Conservation (phyloP, 2,888 invertebrate species). For the Gnatocerus cornutus region DNA sequence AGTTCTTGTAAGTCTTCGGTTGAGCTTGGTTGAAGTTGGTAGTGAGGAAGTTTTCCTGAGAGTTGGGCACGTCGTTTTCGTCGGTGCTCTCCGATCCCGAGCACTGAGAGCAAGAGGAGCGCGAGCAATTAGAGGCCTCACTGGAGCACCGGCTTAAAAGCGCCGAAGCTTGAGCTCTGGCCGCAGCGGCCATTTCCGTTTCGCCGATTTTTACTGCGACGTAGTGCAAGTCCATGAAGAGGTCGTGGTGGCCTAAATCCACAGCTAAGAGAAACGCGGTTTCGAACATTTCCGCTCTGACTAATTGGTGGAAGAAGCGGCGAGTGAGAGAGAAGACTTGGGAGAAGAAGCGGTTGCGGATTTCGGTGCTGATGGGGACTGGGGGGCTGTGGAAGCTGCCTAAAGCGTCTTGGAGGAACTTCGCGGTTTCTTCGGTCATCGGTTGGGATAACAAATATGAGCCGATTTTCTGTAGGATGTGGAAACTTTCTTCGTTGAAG, state of each 20-base stretch:
- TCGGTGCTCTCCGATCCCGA: slow-evolving; percentile 69
- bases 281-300: slow-evolving; percentile 83
- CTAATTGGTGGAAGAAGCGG: slow-evolving; percentile 88
- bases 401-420: slow-evolving; percentile 83
- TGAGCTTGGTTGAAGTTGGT: slow-evolving; percentile 69
- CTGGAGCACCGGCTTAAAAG: slow-evolving; percentile 68
- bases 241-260: slow-evolving; percentile 88
- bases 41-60: slow-evolving; percentile 64
- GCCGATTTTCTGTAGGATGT: slow-evolving; percentile 82
- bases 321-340: slow-evolving; percentile 86
- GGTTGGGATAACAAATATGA: slow-evolving; percentile 77
- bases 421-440: slow-evolving; percentile 77
- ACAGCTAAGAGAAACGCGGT: slow-evolving; percentile 90
- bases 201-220: slow-evolving; percentile 79
- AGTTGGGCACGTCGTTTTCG: slow-evolving; percentile 65
- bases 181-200: slow-evolving; percentile 79
- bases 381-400: slow-evolving; percentile 86
- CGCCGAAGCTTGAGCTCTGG: slow-evolving; percentile 79
- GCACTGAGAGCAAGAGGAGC: slow-evolving; percentile 81
- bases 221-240: slow-evolving; percentile 88
- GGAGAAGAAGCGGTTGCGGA: slow-evolving; percentile 83
- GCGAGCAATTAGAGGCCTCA: slow-evolving; percentile 81
- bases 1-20: slow-evolving; percentile 65
- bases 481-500: slow-evolving; percentile 83
- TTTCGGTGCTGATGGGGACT: slow-evolving; percentile 78